These are phyloP conservation scores for Lepilemur septentrionalis DNA, from an alignment of 2,797 vertebrate species.

Conservation along the genomic window DNA sequence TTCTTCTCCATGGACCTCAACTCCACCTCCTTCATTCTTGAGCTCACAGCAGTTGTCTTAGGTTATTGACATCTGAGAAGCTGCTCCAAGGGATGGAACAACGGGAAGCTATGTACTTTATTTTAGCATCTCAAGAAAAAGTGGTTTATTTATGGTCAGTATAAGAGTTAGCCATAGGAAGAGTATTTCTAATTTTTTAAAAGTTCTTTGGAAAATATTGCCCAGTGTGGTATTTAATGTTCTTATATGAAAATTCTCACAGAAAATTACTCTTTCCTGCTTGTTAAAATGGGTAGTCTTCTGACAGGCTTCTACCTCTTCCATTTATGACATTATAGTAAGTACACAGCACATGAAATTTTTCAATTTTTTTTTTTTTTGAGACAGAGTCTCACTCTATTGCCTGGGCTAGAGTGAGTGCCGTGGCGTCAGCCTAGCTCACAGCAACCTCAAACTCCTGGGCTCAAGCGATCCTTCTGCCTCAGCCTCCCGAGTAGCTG, in stretches of 20 bases:
- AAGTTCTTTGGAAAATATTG: background rate
- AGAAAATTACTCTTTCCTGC: background rate
- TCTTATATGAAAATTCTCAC: background rate
- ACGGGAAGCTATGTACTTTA: background rate
- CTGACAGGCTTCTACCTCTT: background rate
- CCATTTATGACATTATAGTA: conserved; percentile 24
- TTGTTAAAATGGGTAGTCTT: conserved; percentile 22
- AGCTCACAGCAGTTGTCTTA: background rate
- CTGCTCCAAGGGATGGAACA: background rate
- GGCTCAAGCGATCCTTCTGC: no score
- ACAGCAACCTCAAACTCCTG: no score
- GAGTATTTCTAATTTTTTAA: background rate
- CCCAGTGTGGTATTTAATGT: background rate
- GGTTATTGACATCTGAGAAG: background rate
- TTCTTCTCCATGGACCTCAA: background rate
- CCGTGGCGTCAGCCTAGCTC: no score
- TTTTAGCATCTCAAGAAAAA: background rate
- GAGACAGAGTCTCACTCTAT: no score
- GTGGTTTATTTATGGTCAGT: background rate
- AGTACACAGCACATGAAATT: background rate
- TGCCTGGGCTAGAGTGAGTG: no score
- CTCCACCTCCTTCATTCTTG: background rate
- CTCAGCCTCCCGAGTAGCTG: no score
- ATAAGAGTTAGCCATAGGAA: background rate
- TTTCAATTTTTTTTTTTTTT: no score